Conservation (phyloP, 2,888 invertebrate species). For the Mesoligia furuncula region DNA sequence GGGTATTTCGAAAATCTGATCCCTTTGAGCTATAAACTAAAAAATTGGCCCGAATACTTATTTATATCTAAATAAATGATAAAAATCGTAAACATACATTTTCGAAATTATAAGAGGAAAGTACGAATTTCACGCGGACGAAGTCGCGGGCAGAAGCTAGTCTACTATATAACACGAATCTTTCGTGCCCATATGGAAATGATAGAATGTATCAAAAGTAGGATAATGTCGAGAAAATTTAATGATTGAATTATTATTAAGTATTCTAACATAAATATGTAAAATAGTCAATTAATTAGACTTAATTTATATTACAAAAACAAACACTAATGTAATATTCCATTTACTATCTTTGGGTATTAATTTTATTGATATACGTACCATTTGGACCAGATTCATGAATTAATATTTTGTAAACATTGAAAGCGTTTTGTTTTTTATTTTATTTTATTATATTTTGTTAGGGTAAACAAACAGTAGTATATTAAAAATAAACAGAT, state of each 20-base stretch:
- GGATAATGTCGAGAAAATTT: conserved; percentile 32
- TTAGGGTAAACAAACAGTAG: too few relatives aligned
- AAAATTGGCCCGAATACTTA: too few relatives aligned
- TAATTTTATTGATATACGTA: background rate
- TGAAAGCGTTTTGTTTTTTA: background rate
- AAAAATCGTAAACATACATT: too few relatives aligned
- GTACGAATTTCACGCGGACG: too few relatives aligned
- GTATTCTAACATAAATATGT: conserved; percentile 15
- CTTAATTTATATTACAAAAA: background rate
- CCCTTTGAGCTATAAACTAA: too few relatives aligned
- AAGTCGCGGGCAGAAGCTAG: too few relatives aligned
- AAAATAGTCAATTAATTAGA: background rate
- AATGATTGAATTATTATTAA: conserved; percentile 15
- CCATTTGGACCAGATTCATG: background rate
- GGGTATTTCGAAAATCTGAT: too few relatives aligned
- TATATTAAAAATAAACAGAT: too few relatives aligned
- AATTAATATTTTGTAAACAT: background rate
- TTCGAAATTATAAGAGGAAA: too few relatives aligned
- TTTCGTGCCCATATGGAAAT: background rate
- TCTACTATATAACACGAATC: background rate
- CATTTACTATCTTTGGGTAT: background rate
- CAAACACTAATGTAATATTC: conserved; percentile 3
- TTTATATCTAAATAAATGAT: too few relatives aligned
- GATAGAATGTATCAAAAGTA: conserved; percentile 30
- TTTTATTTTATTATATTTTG: too few relatives aligned